A percentile compares a stretch with the other conserved stretches of the same genome.
Conservation (phyloP, 2,797 vertebrate genomes). For the Varecia variegata region DNA sequence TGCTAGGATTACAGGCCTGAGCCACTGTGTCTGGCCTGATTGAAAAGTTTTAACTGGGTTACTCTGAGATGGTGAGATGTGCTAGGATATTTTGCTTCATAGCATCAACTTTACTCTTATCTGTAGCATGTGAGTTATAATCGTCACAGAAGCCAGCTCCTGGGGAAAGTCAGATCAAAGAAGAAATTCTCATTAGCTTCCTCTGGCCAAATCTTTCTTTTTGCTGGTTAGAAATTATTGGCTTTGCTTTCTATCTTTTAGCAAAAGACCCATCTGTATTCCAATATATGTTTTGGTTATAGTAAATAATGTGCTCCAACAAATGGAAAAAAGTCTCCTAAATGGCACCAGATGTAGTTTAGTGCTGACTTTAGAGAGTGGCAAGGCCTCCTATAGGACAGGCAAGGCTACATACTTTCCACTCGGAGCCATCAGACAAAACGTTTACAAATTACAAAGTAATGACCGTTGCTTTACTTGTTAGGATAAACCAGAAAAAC, state of each 20-base stretch:
- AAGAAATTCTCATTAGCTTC: slow-evolving; percentile 22
- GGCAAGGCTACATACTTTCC: slow-evolving; percentile 68
- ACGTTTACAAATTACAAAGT: slow-evolving; percentile 75
- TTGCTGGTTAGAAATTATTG: slow-evolving; percentile 64
- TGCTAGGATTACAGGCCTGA: too few species aligned
- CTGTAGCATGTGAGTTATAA: neutral
- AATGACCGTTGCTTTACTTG: slow-evolving; percentile 64
- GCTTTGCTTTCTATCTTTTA: slow-evolving; percentile 55
- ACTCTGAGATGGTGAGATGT: neutral
- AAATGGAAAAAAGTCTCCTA: slow-evolving; percentile 56
- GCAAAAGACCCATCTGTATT: slow-evolving; percentile 69
- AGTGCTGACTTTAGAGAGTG: slow-evolving; percentile 70
- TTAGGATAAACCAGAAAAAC: slow-evolving; percentile 64
- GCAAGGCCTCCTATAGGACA: slow-evolving; percentile 71
- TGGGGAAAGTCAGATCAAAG: neutral
- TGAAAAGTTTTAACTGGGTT: neutral
- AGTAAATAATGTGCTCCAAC: slow-evolving; percentile 72
- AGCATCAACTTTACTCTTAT: neutral
- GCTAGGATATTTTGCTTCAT: neutral
- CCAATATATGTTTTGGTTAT: slow-evolving; percentile 73
- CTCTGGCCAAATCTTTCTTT: slow-evolving; percentile 44
- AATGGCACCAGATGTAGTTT: slow-evolving; percentile 79
- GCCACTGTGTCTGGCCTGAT: neutral
- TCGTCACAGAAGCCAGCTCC: neutral
- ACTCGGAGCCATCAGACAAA: slow-evolving; percentile 65